Base-by-base conservation (phyloP, 2,797 vertebrate species). In the Antennarius maculatus region DNA sequence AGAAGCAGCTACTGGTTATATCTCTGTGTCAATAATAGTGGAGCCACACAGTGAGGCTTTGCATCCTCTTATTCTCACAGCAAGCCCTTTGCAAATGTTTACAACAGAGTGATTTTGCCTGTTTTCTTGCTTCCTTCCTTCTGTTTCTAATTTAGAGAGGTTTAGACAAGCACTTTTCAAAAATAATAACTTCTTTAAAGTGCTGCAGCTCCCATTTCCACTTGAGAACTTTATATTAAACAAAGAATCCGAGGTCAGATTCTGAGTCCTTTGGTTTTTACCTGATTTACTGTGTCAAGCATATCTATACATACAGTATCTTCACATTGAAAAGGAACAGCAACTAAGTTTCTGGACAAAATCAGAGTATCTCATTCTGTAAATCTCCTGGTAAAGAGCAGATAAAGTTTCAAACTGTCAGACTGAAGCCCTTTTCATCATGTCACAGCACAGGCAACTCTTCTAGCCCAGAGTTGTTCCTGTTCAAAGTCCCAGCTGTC, bases 401-500 rank as follows among this genome's bases (percentile, higher is more conserved):
- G 69, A 74, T 81, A 86, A 93, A 92, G 87, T 91, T 91, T 87
- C 61, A 78, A 88, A 85, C 79, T 87, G 85, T 89, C 85, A 86
- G 50, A 69, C 79, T 68, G 66, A 71, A 90, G 71, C 77, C 75
- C 75, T 80, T 87, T 89, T 91, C 88, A 89, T 89, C 88, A 84
- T 84, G 89, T 89, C 86, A 86, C 82, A 60, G 80, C 56, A 71
- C 82, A 74, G 80, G 77, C 84, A 89, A 84, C 82, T 86, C 86
- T 88, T 83, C 74, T 80, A 88, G 90, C 89, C 89, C 83, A 81
- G 81, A 91, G 89, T 88, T 85, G 75, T 93, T 93, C 90, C 91
- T 92, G 88, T 90, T 92, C 89, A 92, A 91, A 93, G 89, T 91
- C 92, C 90, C 92, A 82, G 88, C 90, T 91, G 88, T 92, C 92